phyloP scores from a whole-genome alignment of 2,113 vertebrate species.

The Anseranas semipalmata region DNA sequence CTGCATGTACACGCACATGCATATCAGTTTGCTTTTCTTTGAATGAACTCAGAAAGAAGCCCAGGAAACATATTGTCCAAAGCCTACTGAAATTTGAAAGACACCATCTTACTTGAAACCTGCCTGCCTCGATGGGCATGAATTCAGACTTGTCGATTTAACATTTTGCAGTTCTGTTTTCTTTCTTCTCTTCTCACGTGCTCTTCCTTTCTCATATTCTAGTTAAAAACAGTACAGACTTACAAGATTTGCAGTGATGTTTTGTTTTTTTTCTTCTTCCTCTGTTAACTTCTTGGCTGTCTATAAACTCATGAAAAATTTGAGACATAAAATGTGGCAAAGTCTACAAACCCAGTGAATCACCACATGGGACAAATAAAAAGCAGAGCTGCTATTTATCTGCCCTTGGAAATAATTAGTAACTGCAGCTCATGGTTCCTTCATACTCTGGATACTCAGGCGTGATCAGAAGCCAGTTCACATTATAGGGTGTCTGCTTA shows the following conservation, averaged over 20 bases:
- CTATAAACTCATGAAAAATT: slow-evolving; percentile 57
- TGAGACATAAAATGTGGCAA: slow-evolving; percentile 36
- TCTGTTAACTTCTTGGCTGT: slow-evolving; percentile 32
- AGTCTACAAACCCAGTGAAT: slow-evolving; percentile 43
- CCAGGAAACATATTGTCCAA: background rate
- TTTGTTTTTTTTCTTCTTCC: background rate
- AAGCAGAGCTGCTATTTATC: slow-evolving; percentile 40
- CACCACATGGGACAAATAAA: slow-evolving; percentile 49
- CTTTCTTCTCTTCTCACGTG: background rate
- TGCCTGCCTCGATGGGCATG: background rate
- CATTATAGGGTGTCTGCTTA: background rate
- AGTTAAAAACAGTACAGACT: background rate
- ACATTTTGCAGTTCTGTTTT: background rate
- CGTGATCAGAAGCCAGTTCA: background rate
- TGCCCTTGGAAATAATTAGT: slow-evolving; percentile 63
- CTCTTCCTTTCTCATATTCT: background rate
- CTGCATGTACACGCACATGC: background rate
- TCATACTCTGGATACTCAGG: background rate
- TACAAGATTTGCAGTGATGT: background rate
- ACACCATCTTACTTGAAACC: background rate
- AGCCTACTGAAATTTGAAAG: background rate
- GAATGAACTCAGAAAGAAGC: background rate
- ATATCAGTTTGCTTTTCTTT: background rate
- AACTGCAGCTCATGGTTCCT: background rate
- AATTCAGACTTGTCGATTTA: background rate